Evolutionary conservation across 2,113 vertebrate species (phyloP).

Genomic region (Glaucomys volans): DNA sequence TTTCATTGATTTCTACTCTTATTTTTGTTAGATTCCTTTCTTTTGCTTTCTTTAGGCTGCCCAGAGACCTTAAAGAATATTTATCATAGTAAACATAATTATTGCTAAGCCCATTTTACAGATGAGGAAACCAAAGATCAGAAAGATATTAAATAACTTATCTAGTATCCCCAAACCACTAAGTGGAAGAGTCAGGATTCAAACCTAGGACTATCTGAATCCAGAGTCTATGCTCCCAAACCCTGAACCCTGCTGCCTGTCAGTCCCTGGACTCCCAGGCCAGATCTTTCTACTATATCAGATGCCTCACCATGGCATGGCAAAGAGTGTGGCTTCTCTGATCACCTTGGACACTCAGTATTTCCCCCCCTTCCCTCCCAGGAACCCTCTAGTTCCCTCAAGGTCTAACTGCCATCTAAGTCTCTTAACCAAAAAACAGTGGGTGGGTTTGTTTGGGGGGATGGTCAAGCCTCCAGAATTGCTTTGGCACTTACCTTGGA

Average conservation of each 20-base stretch:
- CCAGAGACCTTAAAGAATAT: background rate
- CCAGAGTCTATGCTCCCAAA: background rate
- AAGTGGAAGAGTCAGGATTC: background rate
- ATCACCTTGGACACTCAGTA: background rate
- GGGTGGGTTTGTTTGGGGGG: background rate
- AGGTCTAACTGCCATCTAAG: background rate
- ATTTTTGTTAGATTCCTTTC: conserved; percentile 13
- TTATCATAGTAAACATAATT: background rate
- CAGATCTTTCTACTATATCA: background rate
- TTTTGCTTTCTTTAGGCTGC: background rate
- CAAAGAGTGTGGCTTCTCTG: background rate
- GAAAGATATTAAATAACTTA: background rate
- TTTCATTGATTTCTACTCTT: conserved; percentile 27
- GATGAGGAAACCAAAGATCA: background rate
- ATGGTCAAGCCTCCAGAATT: background rate
- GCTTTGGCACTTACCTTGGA: conserved; percentile 92
- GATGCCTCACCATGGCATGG: background rate
- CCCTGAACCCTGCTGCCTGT: background rate
- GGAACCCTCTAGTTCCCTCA: background rate
- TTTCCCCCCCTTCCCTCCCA: background rate
- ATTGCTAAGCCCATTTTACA: background rate
- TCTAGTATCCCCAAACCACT: background rate
- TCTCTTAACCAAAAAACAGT: background rate
- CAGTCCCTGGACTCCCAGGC: background rate
- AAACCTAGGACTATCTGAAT: background rate